Conservation (phyloP, 2,888 invertebrate species). For the Cerastoderma edule region DNA sequence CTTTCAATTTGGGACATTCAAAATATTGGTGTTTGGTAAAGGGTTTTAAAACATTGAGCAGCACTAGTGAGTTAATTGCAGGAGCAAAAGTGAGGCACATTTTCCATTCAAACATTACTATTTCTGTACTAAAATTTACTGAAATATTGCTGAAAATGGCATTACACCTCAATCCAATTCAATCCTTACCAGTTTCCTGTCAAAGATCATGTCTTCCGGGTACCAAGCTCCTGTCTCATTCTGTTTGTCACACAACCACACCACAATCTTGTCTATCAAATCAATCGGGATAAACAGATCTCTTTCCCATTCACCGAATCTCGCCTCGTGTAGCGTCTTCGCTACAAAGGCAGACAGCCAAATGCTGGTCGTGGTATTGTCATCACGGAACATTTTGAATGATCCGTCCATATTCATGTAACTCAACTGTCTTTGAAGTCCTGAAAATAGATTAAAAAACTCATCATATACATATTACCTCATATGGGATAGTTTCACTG, state of each 20-base stretch:
- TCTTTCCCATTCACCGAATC: constrained; percentile 98
- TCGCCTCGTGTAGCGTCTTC: constrained; percentile 93
- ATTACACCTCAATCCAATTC: neutral
- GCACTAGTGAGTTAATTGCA: too few relatives aligned
- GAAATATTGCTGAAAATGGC: too few relatives aligned
- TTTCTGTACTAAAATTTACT: too few relatives aligned
- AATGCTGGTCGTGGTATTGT: constrained; percentile 87
- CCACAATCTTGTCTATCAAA: constrained; percentile 92
- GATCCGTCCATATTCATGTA: constrained; percentile 96
- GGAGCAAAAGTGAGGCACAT: too few relatives aligned
- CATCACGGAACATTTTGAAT: constrained; percentile 92
- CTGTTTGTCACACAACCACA: constrained; percentile 94
- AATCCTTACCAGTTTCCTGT: constrained; percentile 89
- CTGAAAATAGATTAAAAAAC: constrained; percentile 84
- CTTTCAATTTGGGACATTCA: too few relatives aligned
- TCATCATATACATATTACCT: too few relatives aligned
- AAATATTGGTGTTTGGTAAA: too few relatives aligned
- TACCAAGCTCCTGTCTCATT: constrained; percentile 92
- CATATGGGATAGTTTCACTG: too few relatives aligned
- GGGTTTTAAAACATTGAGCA: too few relatives aligned
- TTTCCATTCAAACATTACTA: too few relatives aligned
- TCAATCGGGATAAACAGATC: constrained; percentile 96
- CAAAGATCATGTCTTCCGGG: constrained; percentile 85
- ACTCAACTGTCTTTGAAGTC: constrained; percentile 94
- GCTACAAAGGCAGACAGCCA: constrained; percentile 97